Conservation (phyloP, 2,113 vertebrate genomes). For the Chrysemys picta region DNA sequence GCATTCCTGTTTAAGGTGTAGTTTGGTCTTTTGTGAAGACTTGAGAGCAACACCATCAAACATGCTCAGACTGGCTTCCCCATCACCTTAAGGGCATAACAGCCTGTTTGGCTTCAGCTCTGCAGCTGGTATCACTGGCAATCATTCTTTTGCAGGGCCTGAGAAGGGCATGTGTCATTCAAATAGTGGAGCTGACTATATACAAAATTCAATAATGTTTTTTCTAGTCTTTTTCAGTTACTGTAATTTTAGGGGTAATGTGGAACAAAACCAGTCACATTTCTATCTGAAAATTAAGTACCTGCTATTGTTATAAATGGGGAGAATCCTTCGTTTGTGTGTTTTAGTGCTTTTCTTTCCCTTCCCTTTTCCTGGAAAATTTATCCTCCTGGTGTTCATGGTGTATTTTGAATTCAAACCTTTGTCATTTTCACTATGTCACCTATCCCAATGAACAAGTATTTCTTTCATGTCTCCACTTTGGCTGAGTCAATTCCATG, state of each 20-base stretch:
- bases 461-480: background rate
- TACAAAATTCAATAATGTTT: background rate
- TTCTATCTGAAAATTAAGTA: background rate
- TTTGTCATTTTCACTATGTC: accelerated
- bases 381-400: background rate
- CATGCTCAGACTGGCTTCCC: too few relatives aligned
- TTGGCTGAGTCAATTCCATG: background rate
- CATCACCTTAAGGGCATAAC: too few relatives aligned
- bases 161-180: accelerated
- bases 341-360: accelerated
- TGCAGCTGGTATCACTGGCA: too few relatives aligned
- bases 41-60: too few relatives aligned
- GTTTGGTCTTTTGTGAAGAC: too few relatives aligned
- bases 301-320: background rate
- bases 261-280: background rate
- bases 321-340: background rate
- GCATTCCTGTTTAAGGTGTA: too few relatives aligned
- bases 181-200: accelerated
- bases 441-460: background rate
- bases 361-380: accelerated
- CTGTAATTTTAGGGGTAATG: background rate
- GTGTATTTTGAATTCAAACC: accelerated
- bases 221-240: background rate
- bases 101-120: too few relatives aligned
- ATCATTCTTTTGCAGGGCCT: too few relatives aligned